Percentiles rank a stretch among this genome's conserved stretches.
These are phyloP conservation scores for Tethya wilhelma DNA, from an alignment of 37 sponge, comb jelly and placozoan genomes.

Conservation along the genomic window DNA sequence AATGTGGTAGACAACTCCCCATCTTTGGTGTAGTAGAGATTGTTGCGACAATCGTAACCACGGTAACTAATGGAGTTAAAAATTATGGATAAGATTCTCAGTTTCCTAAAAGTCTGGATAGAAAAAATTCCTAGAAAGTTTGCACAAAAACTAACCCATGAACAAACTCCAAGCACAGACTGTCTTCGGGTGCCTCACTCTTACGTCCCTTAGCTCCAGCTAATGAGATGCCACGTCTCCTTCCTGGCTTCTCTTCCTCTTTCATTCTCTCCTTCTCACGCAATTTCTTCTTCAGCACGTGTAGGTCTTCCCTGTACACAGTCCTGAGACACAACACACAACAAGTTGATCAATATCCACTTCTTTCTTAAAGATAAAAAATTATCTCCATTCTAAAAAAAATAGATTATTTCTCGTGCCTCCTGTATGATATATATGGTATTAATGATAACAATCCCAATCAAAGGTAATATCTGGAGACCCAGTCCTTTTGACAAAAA, in stretches of 20 bases:
- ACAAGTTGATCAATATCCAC: too few species aligned
- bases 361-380: too few species aligned
- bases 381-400: too few species aligned
- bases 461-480: too few species aligned
- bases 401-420: too few species aligned
- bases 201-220: slow-evolving; percentile 42
- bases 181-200: slow-evolving; percentile 36
- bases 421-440: too few species aligned
- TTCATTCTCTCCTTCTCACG: slow-evolving; percentile 21
- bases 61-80: slow-evolving; percentile 76
- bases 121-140: background rate
- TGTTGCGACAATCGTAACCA: slow-evolving; percentile 95
- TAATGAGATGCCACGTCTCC: background rate
- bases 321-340: slow-evolving; percentile 27
- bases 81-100: background rate
- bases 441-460: too few species aligned
- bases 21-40: slow-evolving; percentile 87
- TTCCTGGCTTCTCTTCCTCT: background rate
- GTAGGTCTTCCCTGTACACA: slow-evolving; percentile 83
- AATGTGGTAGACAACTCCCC: slow-evolving; percentile 94
- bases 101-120: background rate
- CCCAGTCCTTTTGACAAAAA: too few species aligned
- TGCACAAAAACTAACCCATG: slow-evolving; percentile 77
- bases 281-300: slow-evolving; percentile 55
- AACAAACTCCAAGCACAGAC: slow-evolving; percentile 80